Conservation (phyloP, 2,113 vertebrate species). For the Rallus limicola region DNA sequence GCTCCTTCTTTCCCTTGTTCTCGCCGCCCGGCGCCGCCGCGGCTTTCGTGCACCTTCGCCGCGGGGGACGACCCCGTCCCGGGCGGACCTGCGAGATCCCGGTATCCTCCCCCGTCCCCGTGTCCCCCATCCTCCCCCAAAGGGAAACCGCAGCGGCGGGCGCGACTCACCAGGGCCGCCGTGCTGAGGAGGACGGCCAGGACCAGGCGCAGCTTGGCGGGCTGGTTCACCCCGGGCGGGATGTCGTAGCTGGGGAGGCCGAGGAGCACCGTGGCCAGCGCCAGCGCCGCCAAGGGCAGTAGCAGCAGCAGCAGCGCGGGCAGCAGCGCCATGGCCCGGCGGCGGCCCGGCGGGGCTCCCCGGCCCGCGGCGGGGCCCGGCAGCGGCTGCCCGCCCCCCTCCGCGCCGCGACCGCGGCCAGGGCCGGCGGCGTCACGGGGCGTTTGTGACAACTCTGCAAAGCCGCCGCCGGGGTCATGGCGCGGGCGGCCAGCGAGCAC, state of each 20-base stretch:
- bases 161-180: slow-evolving; percentile 42
- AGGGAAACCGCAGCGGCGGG: neutral
- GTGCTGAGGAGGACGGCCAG: slow-evolving; percentile 38
- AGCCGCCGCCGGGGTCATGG: slow-evolving; percentile 21
- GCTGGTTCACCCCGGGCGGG: slow-evolving; percentile 49
- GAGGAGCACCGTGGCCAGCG: neutral
- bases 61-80: neutral
- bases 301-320: slow-evolving; percentile 31
- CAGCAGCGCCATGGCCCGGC: slow-evolving; percentile 22
- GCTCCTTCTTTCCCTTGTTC: too few species aligned
- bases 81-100: neutral
- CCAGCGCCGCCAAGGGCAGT: slow-evolving; percentile 36
- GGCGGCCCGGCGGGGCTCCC: neutral
- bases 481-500: neutral
- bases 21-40: neutral
- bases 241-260: slow-evolving; percentile 40
- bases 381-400: neutral
- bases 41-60: too few species aligned
- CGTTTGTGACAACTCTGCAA: slow-evolving; percentile 5
- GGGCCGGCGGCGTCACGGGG: neutral
- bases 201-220: slow-evolving; percentile 56
- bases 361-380: neutral
- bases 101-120: too few species aligned
- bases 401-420: neutral
- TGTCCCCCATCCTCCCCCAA: neutral